Base-by-base conservation (phyloP, 2,113 vertebrate genomes). In the Sclerurus mexicanus region DNA sequence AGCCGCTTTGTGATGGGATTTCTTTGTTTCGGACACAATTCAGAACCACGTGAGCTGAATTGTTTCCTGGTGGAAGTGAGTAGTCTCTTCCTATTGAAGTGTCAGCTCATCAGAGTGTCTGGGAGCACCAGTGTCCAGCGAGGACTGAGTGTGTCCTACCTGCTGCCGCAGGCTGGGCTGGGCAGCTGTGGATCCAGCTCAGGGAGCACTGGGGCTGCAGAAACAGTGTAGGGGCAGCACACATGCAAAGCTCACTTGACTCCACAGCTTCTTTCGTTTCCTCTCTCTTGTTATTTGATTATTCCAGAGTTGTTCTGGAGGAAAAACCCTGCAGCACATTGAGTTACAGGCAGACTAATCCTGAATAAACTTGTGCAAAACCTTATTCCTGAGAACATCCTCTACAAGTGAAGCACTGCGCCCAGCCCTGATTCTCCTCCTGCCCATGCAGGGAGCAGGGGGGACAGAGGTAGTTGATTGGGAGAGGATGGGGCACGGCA, bases 371-470 rank as follows among this genome's bases (percentile, higher is more conserved):
- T 25, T 2, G 11, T 40, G 39, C n/a, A 88, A 55, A 88, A 13
- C 56, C 35, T 42, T 31, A 4, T 46, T 68, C 49, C 47, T 42
- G 56, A 83, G 64, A 78, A 47, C 35, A 42, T 44, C 23, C 40
- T 79, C 63, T 42, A 11, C 23, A 50, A 44, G 39, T 0, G 2
- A 44, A 53, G 59, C n/a, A 15, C 21, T 1, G 9, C 25, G 7
- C 44, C 35, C 59, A 58, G 62, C 55, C 47, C 46, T 9, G 25
- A 4, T 7, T 46, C 35, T 11, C 42, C 30, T 46, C 19, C 35
- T 71, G 33, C 12, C 14, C 3, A 0, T 6, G 0, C 22, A 4
- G 18, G 14, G 39, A 33, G 49, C 39, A 27, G 0, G 0, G 42
- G 27, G 63, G 37, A 5, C 3, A 10, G 7, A 31, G 18, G 49